Evolutionary conservation across 2,797 vertebrate species (phyloP), one percentile per base, ranked within the genome.

Genomic region (Melanitta fusca): DNA sequence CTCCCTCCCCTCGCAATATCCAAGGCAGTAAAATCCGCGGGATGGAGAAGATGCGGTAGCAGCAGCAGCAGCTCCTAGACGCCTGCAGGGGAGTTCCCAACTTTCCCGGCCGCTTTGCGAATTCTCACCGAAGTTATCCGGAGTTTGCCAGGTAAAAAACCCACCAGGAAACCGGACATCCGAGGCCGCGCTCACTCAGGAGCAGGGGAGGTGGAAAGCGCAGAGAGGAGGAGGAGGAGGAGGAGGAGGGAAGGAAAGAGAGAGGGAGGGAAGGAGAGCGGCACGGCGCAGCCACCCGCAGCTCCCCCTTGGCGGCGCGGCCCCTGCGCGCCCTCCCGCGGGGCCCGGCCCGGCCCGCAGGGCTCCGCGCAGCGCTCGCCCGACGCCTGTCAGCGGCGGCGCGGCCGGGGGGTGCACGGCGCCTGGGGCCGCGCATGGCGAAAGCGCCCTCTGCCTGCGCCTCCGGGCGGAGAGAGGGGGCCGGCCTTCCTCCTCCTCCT

Each of bases 391-490:
- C 92, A 91, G 93, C 60, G 36, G 88, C 85, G 22, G 86, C 79
- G 71, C 77, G 70, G 47, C 77, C 72, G 54, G 16, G 56, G 72
- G 69, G 43, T 80, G 84, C 43, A 61, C 93, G 34, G 87, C 85
- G 88, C 95, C 87, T 54, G 89, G 96, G 93, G 89, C 96, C 94
- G 96, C 96, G 97, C 97, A 98, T 97, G 97, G 94, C 97, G 89
- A 96, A 95, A 84, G 98, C 98, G 98, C 98, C 98, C 98, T 97
- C 98, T 97, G 97, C 95, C 97, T 97, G 98, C 87, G 92, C 95
- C 96, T 94, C 97, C 57, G 95, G 70, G 96, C 93, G 94, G 85
- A 69, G 80, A 86, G 96, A 87, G 95, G 95, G 89, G 95, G 97
- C 95, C 66, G 88, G 93, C 96, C 51, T 39, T 53, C 70, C 53